These are phyloP conservation scores for Tor tambroides DNA, from an alignment of 2,113 vertebrate genomes.

Conservation along the genomic window DNA sequence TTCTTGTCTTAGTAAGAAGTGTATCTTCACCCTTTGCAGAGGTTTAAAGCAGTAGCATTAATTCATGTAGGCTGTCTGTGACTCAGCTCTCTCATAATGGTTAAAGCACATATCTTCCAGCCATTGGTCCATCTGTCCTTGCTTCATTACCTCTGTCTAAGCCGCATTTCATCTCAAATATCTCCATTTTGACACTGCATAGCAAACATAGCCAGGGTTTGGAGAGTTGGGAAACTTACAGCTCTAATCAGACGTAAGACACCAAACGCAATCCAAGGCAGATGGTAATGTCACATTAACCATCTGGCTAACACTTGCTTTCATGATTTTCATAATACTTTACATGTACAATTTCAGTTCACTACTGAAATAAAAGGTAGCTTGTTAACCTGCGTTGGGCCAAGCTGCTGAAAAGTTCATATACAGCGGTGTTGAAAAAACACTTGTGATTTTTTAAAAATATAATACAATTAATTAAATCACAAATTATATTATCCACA, in stretches of 20 bases:
- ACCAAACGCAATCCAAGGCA: neutral
- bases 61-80: slow-evolving; percentile 41
- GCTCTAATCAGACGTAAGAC: neutral
- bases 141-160: slow-evolving; percentile 44
- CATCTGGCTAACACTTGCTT: slow-evolving; percentile 45
- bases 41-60: slow-evolving; percentile 44
- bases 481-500: neutral
- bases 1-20: neutral
- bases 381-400: neutral
- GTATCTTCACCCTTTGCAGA: neutral
- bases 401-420: neutral
- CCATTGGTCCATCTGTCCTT: slow-evolving; percentile 37
- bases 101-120: slow-evolving; percentile 48
- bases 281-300: slow-evolving; percentile 23
- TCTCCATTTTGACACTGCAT: slow-evolving; percentile 49
- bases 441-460: neutral
- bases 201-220: slow-evolving; percentile 27
- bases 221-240: neutral
- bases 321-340: neutral
- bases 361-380: neutral
- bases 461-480: neutral
- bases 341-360: too few species aligned
- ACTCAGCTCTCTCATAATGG: slow-evolving; percentile 31
- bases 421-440: neutral
- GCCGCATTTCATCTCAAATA: slow-evolving; percentile 44